Conservation (phyloP, 2,113 vertebrate species). For the Girardinichthys multiradiatus region DNA sequence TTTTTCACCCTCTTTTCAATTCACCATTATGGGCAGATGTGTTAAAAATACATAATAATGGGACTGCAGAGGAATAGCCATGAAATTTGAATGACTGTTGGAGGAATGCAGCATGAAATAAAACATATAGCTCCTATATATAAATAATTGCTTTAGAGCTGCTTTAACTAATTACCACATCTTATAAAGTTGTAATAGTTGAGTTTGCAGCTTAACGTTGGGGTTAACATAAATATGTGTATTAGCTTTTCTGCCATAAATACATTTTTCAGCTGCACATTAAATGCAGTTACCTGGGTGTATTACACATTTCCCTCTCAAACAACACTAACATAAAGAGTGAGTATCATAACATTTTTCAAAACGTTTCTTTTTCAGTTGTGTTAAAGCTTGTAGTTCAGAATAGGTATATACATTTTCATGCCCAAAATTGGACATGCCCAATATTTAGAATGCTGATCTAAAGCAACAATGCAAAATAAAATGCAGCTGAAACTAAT, state of each 20-base stretch:
- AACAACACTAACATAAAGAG: no score
- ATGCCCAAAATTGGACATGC: no score
- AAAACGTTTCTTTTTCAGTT: no score
- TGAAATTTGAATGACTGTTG: slow-evolving; percentile 76
- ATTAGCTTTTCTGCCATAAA: background rate
- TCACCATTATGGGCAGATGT: slow-evolving; percentile 70
- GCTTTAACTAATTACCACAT: slow-evolving; percentile 29
- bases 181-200: slow-evolving; percentile 24
- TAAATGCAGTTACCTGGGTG: background rate
- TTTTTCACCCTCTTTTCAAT: slow-evolving; percentile 70
- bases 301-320: background rate
- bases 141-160: slow-evolving; percentile 27
- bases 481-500: no score
- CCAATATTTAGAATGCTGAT: no score
- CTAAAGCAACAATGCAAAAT: no score
- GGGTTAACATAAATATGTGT: no score
- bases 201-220: slow-evolving; percentile 1
- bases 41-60: slow-evolving; percentile 77
- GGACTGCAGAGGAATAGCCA: slow-evolving; percentile 70
- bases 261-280: background rate
- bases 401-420: no score
- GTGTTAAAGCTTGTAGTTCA: no score
- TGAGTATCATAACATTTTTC: no score
- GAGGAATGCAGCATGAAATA: slow-evolving; percentile 57
- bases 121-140: slow-evolving; percentile 30